phyloP scores from a whole-genome alignment of 1,140 invertebrate species.

The Lasioglossum albipes region DNA sequence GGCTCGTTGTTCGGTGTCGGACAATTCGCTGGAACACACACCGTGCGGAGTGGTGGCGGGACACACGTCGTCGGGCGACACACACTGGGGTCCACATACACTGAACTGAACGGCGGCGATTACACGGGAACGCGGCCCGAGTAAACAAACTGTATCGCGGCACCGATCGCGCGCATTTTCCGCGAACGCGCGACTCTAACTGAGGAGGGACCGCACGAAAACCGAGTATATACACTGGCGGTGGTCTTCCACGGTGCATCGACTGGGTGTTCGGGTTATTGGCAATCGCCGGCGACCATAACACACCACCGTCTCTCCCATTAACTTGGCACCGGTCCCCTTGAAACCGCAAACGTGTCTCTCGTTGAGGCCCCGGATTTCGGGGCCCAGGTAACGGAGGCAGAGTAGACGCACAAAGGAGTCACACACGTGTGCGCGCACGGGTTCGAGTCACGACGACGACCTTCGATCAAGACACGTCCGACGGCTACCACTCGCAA shows the following conservation, averaged over 20 bases:
- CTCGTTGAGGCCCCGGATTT: no score
- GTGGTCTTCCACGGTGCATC: not conserved
- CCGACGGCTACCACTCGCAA: slow-evolving; percentile 13
- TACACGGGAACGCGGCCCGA: not conserved
- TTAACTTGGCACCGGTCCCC: not conserved
- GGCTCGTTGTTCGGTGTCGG: no score
- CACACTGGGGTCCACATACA: not conserved
- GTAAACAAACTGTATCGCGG: slow-evolving; percentile 18
- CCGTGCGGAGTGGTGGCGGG: not conserved
- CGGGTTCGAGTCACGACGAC: no score
- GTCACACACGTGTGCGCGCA: no score
- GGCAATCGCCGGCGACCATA: slow-evolving; percentile 1
- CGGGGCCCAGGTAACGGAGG: no score
- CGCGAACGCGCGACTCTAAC: not conserved
- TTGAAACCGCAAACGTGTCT: no score
- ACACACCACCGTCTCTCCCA: not conserved
- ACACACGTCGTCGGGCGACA: not conserved
- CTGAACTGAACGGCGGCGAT: not conserved
- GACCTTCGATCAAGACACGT: not conserved
- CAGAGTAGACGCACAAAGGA: no score
- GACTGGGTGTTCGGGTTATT: not conserved
- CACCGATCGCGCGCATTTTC: slow-evolving; percentile 14
- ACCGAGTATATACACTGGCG: not conserved
- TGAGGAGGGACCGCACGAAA: not conserved
- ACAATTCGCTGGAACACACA: not conserved